Base-by-base conservation (phyloP, 2,888 invertebrate genomes). In the Papilio demoleus region DNA sequence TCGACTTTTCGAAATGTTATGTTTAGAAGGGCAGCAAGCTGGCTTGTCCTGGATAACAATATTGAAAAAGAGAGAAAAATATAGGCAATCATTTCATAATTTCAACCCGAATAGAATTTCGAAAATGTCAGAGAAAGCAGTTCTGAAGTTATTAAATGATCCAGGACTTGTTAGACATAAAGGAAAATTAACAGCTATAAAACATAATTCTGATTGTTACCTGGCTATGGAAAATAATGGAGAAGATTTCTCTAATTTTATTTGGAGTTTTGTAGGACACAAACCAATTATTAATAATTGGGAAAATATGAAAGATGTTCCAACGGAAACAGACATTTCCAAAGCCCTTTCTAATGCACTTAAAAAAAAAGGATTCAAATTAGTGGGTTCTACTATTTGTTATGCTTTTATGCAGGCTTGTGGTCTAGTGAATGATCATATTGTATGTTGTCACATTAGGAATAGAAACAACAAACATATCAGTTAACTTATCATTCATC, bases 381-480 rank as follows among this genome's bases (percentile, higher is more conserved):
- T 80, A 81, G 83, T 91, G 17, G 91, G 91, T 0, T 72, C 88
- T 31, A 91, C 82, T 36, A 88, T 82, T 76, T 90, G 90, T 75
- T 91, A 91, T 78, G 87, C 91, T 50, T 91, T 89, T 74, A 91
- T 91, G 91, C 91, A 92, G 80, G 91, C 91, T 47, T 87, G 90
- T 81, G 92, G 92, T 14, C 79, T 92, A 71, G 84, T 92, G 2
- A 85, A 90, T 80, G 91, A 91, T 71, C 92, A 92, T 73, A 70
- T 85, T 50, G 47, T 69, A 50, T 76, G 73, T 58, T 91, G 91
- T 80, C 66, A 81, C 58, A 79, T 75, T 74, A 71, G 53, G 64
- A 60, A 68, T 38, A 45, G 19, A 65, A 50, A 61, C 45, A 31
- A 62, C 11, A 14, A 47, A 1, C 6, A 31, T 1, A n/a, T n/a